Conservation (phyloP, 2,888 invertebrate species). For the Zonitis immaculata region DNA sequence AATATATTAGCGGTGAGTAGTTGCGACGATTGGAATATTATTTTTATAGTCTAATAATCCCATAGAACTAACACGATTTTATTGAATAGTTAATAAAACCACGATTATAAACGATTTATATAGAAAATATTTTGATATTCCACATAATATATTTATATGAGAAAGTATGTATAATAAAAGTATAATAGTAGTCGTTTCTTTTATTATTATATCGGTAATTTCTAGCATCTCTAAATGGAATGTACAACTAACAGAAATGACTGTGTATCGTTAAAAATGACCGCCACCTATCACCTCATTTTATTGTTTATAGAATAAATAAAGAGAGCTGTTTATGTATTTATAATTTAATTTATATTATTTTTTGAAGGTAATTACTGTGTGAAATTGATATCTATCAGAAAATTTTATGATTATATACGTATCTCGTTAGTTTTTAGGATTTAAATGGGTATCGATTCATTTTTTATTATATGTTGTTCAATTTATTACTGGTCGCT, state of each 20-base stretch:
- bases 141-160: slow-evolving; percentile 12
- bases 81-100: no score
- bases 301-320: no score
- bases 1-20: no score
- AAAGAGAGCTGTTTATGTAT: no score
- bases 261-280: slow-evolving; percentile 25
- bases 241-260: slow-evolving; percentile 23
- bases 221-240: slow-evolving; percentile 17
- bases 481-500: not conserved
- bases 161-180: slow-evolving; percentile 18
- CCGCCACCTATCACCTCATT: slow-evolving; percentile 4
- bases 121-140: slow-evolving; percentile 5
- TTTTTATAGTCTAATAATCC: no score
- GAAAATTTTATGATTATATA: not conserved
- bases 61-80: no score
- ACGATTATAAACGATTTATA: no score
- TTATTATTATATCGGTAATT: slow-evolving; percentile 19
- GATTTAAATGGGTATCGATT: not conserved
- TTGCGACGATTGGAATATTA: no score
- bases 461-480: not conserved
- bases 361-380: not conserved
- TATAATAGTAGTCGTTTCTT: slow-evolving; percentile 20
- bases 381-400: not conserved
- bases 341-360: no score
- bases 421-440: not conserved